phyloP scores from a whole-genome alignment of 2,888 invertebrate genomes.

The Hedychridium roseum region DNA sequence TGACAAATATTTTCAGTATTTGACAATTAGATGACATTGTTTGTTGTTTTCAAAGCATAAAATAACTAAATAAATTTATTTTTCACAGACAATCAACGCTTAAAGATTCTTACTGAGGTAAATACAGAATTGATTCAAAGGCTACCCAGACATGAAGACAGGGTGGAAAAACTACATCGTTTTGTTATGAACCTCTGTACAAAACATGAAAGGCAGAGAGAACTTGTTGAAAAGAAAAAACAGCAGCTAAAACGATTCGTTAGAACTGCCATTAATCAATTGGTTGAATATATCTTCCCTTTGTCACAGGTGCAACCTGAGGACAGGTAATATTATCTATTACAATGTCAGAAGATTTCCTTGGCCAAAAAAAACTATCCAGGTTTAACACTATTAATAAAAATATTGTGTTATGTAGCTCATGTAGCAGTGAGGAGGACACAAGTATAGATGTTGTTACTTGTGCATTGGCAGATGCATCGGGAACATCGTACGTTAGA shows the following conservation, averaged over 20 bases:
- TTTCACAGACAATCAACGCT: conserved; percentile 54
- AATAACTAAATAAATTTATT: conserved; percentile 4
- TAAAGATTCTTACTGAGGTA: conserved; percentile 56
- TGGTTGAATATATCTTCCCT: conserved; percentile 76
- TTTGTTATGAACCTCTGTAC: conserved; percentile 67
- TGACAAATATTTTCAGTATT: background rate
- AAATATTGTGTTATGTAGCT: conserved; percentile 38
- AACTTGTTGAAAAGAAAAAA: conserved; percentile 65
- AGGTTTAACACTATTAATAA: conserved; percentile 3
- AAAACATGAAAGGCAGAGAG: conserved; percentile 66
- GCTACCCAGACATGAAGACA: conserved; percentile 71
- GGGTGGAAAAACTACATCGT: conserved; percentile 70
- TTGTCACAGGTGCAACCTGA: conserved; percentile 67
- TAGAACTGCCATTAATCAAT: conserved; percentile 69
- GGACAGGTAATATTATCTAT: conserved; percentile 59
- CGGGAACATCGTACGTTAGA: conserved; percentile 80
- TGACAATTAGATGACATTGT: conserved; percentile 1
- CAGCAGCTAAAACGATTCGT: conserved; percentile 69
- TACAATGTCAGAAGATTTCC: background rate
- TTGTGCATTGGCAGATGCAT: conserved; percentile 73
- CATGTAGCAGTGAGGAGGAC: conserved; percentile 56
- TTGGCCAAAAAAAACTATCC: background rate
- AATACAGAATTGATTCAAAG: conserved; percentile 65
- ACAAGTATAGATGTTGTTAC: conserved; percentile 54
- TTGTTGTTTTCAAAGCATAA: background rate